These are phyloP conservation scores for Mythimna loreyi DNA, from an alignment of 2,888 invertebrate genomes.

Conservation along the genomic window DNA sequence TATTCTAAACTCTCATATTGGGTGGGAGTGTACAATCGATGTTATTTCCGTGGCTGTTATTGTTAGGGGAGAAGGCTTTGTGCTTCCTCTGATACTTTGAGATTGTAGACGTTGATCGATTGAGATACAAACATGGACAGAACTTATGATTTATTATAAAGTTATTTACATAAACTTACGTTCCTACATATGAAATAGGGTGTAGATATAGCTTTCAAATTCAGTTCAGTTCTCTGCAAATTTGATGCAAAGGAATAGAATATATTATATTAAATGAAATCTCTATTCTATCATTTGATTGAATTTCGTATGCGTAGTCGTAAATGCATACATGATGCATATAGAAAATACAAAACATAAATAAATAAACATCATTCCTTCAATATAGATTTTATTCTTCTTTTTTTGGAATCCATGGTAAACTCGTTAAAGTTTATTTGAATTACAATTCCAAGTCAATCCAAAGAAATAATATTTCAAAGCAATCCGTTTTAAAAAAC, in stretches of 20 bases:
- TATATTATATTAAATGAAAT: no score
- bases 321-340: no score
- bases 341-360: no score
- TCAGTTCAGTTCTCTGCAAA: neutral
- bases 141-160: conserved; percentile 29
- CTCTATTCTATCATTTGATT: neutral
- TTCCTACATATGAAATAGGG: neutral
- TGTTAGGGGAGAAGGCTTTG: conserved; percentile 50
- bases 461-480: no score
- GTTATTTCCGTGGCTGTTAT: conserved; percentile 32
- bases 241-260: no score
- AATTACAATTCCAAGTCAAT: no score
- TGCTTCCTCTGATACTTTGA: conserved; percentile 55
- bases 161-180: neutral
- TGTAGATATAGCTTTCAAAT: neutral
- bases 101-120: no score
- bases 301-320: neutral
- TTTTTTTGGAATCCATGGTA: no score
- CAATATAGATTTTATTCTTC: no score
- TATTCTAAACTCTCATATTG: conserved; percentile 19
- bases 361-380: no score
- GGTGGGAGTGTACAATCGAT: conserved; percentile 29
- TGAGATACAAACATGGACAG: conserved; percentile 4
- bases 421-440: no score
- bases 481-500: no score